Base-by-base conservation (phyloP, 1,140 invertebrate species). In the Brachionus plicatilis region DNA sequence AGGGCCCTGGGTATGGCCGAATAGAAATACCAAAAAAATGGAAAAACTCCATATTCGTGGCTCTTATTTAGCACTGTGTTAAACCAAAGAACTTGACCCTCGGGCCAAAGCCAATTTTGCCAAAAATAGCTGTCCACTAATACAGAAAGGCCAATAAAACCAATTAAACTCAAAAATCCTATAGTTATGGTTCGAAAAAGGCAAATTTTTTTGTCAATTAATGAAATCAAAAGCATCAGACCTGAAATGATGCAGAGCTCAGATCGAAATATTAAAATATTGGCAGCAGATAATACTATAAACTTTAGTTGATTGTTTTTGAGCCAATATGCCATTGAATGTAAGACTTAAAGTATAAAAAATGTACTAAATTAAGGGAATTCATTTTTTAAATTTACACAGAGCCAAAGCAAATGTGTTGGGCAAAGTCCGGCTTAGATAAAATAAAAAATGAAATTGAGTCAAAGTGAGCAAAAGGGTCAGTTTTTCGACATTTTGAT, bases 371-470 rank as follows among this genome's bases (percentile, higher is more conserved):
- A 79, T 83, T 76, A 3, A 83, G 14, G 43, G 37, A 20, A 82
- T 12, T 65, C 86, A 68, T 45, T 78, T 27, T 75, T 27, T 20
- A 17, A 29, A 88, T 89, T 92, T 92, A 97, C 96, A 96, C 89
- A 97, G 90, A 84, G 94, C 93, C 86, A 99, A 89, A 43, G 94
- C 96, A 92, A 99, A 95, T 53, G 94, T 96, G 90, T 99, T 99
- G 85, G 98, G 97, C 85, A 99, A 91, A 24, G 96, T 93, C 79
- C 98, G 91, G 85, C 94, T 95, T 87, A 95, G 92, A 89, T 99
- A 99, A 88, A 96, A 99, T 91, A 98, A 93, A 87, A 98, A 97
- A 90, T 99, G 97, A 90, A 97, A 99, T 88, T 99, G 97, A 11
- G 95, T 93, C 27, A 94, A 91, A 33, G 94, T 96, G 60, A 99